Conservation (phyloP, 2,888 invertebrate species). For the Acleris holmiana region DNA sequence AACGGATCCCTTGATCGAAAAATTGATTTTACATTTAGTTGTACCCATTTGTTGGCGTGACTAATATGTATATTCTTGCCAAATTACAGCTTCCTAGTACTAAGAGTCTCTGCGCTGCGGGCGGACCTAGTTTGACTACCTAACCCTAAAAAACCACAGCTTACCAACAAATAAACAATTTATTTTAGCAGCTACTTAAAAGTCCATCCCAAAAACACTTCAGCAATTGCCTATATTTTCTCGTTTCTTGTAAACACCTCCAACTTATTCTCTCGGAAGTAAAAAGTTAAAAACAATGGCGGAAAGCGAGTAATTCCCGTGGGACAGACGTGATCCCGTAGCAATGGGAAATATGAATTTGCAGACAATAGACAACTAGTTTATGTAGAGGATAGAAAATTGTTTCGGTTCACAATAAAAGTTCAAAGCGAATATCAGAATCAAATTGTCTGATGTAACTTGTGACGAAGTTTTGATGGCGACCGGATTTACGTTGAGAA, state of each 20-base stretch:
- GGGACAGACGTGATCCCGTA: slow-evolving; percentile 47
- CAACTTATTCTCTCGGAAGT: slow-evolving; percentile 13
- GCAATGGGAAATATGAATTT: slow-evolving; percentile 46
- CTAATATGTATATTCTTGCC: no score
- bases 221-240: slow-evolving; percentile 18
- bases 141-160: background rate
- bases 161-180: background rate
- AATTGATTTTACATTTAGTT: no score
- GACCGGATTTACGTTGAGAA: background rate
- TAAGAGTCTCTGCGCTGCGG: no score
- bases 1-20: no score
- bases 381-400: background rate
- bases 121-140: no score
- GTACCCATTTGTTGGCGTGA: no score
- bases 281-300: slow-evolving; percentile 25
- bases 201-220: slow-evolving; percentile 8
- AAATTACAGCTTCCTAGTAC: no score
- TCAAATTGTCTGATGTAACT: background rate
- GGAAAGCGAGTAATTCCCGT: slow-evolving; percentile 46
- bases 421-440: background rate
- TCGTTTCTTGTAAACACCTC: slow-evolving; percentile 20
- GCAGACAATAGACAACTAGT: slow-evolving; percentile 41
- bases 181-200: background rate
- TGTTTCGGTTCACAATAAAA: background rate
- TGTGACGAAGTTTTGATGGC: background rate